Percentiles rank a stretch among this genome's conserved stretches.
Evolutionary conservation across 2,888 invertebrate species (phyloP).

Genomic region (Pardosa pseudoannulata): DNA sequence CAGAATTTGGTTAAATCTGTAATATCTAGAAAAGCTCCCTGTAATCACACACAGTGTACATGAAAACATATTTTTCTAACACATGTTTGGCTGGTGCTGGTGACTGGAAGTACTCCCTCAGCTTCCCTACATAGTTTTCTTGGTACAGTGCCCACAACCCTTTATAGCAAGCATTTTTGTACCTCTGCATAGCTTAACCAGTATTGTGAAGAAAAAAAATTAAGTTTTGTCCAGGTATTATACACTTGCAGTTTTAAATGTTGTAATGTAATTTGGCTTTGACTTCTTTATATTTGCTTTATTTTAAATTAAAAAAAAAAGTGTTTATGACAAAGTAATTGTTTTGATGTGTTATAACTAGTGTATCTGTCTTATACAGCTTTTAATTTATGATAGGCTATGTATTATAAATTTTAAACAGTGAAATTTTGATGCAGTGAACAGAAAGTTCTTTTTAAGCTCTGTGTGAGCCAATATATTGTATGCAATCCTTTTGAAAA

Average conservation of each 20-base stretch:
- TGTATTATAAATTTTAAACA: neutral
- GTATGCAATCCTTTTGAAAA: neutral
- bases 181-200: neutral
- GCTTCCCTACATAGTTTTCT: neutral
- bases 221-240: neutral
- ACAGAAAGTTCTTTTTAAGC: neutral
- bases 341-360: slow-evolving; percentile 1
- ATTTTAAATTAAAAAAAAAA: neutral
- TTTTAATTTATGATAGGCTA: neutral
- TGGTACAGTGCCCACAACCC: neutral
- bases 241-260: neutral
- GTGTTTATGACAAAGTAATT: neutral
- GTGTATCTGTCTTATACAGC: neutral
- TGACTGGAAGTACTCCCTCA: slow-evolving; percentile 8
- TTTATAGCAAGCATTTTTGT: neutral
- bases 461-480: neutral
- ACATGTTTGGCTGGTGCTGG: slow-evolving; percentile 69
- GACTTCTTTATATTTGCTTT: neutral
- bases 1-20: slow-evolving; percentile 8
- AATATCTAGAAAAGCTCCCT: slow-evolving; percentile 21
- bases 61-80: slow-evolving; percentile 72
- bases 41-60: slow-evolving; percentile 45
- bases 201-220: neutral
- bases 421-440: neutral
- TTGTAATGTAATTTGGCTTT: neutral